Percentiles rank a stretch among this genome's conserved stretches.
These are phyloP conservation scores for Heteromormyrus szaboi DNA, from an alignment of 2,797 vertebrate genomes.

Conservation along the genomic window DNA sequence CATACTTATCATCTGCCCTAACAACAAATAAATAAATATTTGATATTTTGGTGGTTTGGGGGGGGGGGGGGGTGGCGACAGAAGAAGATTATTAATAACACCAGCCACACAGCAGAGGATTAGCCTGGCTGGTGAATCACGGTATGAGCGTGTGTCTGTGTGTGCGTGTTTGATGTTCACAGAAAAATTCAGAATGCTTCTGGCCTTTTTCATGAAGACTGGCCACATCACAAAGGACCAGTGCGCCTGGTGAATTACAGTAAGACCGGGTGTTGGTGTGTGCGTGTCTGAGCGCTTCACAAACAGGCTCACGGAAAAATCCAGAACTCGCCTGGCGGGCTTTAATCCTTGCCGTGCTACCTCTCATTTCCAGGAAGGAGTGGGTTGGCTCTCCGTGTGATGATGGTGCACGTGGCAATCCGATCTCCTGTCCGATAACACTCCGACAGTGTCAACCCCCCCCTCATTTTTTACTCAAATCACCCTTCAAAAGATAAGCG, in stretches of 20 bases:
- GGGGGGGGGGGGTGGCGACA: conserved; percentile 3
- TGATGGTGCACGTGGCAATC: not conserved
- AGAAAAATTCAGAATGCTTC: not conserved
- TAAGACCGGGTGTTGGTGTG: not conserved
- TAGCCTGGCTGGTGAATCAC: not conserved
- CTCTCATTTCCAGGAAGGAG: not conserved
- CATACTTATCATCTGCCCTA: conserved; percentile 23
- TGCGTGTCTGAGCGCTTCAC: not conserved
- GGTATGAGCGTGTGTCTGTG: not conserved
- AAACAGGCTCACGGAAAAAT: not conserved
- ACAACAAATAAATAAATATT: conserved; percentile 37
- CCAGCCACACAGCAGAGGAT: conserved; percentile 12
- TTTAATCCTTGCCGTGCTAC: not conserved
- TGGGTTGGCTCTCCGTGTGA: not conserved
- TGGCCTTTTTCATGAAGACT: not conserved
- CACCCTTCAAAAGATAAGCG: not conserved
- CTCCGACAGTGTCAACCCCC: not conserved
- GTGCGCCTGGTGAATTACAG: not conserved
- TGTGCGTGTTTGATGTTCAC: conserved; percentile 4
- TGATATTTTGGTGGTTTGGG: not conserved
- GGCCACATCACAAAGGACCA: not conserved
- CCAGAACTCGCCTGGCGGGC: not conserved
- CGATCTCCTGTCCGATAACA: not conserved
- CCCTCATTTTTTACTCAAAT: not conserved
- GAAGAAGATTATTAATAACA: conserved; percentile 26